Base-by-base conservation (phyloP, 2,113 vertebrate genomes). In the Anthoscopus minutus region DNA sequence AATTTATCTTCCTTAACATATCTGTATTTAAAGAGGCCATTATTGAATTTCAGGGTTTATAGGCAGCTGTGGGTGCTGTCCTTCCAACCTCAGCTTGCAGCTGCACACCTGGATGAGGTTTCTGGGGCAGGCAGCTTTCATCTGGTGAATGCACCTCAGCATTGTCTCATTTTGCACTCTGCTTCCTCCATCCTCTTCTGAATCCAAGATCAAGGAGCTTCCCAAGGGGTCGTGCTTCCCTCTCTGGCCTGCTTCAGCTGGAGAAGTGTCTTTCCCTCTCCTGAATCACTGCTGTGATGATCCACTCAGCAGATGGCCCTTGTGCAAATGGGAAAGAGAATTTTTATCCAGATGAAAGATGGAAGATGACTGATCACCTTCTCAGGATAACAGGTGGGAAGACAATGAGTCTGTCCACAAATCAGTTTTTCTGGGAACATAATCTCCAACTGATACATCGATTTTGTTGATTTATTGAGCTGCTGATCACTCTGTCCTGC, bases 131-230 rank as follows among this genome's bases (percentile, higher is more conserved):
- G 15, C 28, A 44, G 9, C 18, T 31, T 9, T 72, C 31, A 38
- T 19, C 22, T 67, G 38, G 4, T 6, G 2, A 15, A 14, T 15
- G 35, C 5, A 71, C 22, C 35, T 74, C 12, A 28, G 40, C 44
- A n/a, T 23, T 1, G 0, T 9, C 18, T 53, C 40, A 14, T 70
- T 37, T 31, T 70, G 12, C 0, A 0, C 27, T 53, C 53, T 56
- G 42, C 42, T 65, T 64, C 28, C 50, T 89, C 54, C 21, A 40
- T 16, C 7, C 18, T 21, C 7, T 57, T 14, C 20, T 14, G 7
- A 30, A 16, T 10, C 23, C 17, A 28, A 71, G 19, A 14, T 33
- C 58, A 64, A 81, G 48, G 23, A 67, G 27, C 6, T 74, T 53
- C 23, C 13, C 1, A 0, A 24, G 33, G 21, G 10, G 9, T 28